Percentiles rank a stretch among this genome's conserved stretches.
phyloP scores from a whole-genome alignment of 2,888 invertebrate genomes.

The Pecten maximus region DNA sequence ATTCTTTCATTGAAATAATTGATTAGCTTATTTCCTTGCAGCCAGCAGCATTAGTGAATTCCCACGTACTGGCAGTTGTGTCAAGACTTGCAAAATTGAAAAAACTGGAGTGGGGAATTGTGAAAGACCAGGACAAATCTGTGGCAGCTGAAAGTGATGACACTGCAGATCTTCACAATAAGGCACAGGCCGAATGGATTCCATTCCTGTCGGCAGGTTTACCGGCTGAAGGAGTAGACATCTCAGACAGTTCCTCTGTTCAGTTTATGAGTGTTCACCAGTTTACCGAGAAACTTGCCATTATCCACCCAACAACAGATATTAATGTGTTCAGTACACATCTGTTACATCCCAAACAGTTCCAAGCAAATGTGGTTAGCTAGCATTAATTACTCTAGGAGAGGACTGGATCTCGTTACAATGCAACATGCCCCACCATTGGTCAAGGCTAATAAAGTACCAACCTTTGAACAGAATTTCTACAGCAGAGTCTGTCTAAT shows the following conservation, averaged over 20 bases:
- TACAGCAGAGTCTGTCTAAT: too few relatives aligned
- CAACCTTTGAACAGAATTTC: background rate
- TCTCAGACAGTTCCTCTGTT: slow-evolving; percentile 39
- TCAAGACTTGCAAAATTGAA: slow-evolving; percentile 60
- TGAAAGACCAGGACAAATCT: slow-evolving; percentile 56
- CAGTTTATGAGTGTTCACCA: slow-evolving; percentile 64
- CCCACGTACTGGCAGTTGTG: slow-evolving; percentile 65
- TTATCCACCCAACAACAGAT: slow-evolving; percentile 60
- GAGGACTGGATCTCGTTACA: background rate
- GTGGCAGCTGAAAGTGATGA: slow-evolving; percentile 63
- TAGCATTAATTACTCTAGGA: background rate
- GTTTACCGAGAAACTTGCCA: slow-evolving; percentile 63
- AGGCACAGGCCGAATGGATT: slow-evolving; percentile 58
- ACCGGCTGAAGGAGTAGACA: slow-evolving; percentile 39
- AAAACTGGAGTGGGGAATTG: slow-evolving; percentile 69
- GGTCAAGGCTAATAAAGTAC: background rate
- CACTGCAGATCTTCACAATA: slow-evolving; percentile 37
- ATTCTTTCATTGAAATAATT: background rate
- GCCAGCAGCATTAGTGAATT: slow-evolving; percentile 69
- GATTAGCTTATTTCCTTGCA: slow-evolving; percentile 54
- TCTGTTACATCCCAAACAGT: background rate
- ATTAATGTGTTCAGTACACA: slow-evolving; percentile 62
- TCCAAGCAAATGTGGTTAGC: background rate
- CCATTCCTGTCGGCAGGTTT: slow-evolving; percentile 57
- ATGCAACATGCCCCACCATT: background rate